Evolutionary conservation across 2,113 vertebrate species (phyloP), one percentile per base, ranked within the genome.

Genomic region (Neogobius melanostomus): DNA sequence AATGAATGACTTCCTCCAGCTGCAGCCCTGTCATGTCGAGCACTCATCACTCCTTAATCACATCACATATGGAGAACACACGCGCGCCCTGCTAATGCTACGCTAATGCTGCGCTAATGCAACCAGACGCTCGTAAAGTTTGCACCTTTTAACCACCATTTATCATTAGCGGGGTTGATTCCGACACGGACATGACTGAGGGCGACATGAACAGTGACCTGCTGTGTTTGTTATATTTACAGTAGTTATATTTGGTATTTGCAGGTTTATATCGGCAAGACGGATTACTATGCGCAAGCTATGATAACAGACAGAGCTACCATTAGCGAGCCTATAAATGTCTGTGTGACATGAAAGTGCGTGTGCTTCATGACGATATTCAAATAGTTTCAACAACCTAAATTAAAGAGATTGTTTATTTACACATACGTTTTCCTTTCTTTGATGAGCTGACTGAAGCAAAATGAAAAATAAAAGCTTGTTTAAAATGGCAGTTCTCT

Each of bases 1-100:
- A 83, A 91, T 88, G 80, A 91, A 88, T 90, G 82, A 89, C 87
- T 88, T 91, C 82, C 89, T 82, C 74, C 89, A 91, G 87, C 85
- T 92, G 88, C 81, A 82, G 46, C 61, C 65, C 56, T 70, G 49
- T 51, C 57, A 68, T 59, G 65, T 85, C 74, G 49, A 66, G 67
- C 82, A 65, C 60, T 71, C 79, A 76, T 75, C 81, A 56, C 84
- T 79, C 71, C 59, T 75, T 85, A 73, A 89, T 84, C 77, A 84
- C 77, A 80, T 83, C 75, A 70, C 71, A 79, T 65, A 76, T 28
- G 15, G 51, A 66, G 63, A 49, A 80, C 60, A 69, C 62, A 80
- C 54, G 28, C 66, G 51, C 7, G 16, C 14, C 52, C 2, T 44
- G 15, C 10, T 42, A 11, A 72, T 57, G 8, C 59, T 45, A 15